Evolutionary conservation across 2,888 invertebrate genomes (phyloP), one percentile per base, ranked within the genome.

Genomic region (Octodonta nipae): DNA sequence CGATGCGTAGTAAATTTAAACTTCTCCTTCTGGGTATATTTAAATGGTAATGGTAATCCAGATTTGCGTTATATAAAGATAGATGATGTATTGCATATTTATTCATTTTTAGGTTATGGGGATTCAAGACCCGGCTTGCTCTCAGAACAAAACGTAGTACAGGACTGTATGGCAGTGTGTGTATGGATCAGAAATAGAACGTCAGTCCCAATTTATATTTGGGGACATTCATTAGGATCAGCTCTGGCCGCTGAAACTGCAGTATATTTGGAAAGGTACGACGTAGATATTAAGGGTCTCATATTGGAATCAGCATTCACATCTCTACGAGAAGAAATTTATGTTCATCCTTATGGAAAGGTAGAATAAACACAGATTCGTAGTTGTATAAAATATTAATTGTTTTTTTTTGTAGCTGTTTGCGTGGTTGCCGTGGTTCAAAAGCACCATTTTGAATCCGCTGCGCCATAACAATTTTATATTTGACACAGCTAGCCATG

Each of bases 371-470:
- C 2, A 10, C 2, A 22, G 11, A 22, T 4, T 22, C n/a, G 22
- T 22, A 22, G 11, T 22, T 4, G 10, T 3, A 2, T 22, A 11
- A 3, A 22, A 2, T 3, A 10, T 3, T 22, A 3, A n/a, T 4
- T 22, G 4, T 22, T 2, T 11, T 4, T 22, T 22, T 22, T 22
- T 22, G n/a, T 2, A 22, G 22, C 11, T 22, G n/a, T 22, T 22
- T 22, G 72, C 72, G 1, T 74, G 80, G 65, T 66, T 92, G 45
- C 91, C 92, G 0, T 86, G 85, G 75, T 88, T 85, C 59, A 74
- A 84, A 30, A 66, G 66, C 42, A 69, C 80, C n/a, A 78, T 92
- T 53, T 70, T 87, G 1, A 65, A 75, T 6, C 85, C 89, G 1
- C 76, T 92, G 60, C 67, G 71, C 20, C 60, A 66, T 5, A 78